Evolutionary conservation across 1,140 invertebrate species (phyloP), one percentile per base, ranked within the genome.

Genomic region (Magallana angulata): DNA sequence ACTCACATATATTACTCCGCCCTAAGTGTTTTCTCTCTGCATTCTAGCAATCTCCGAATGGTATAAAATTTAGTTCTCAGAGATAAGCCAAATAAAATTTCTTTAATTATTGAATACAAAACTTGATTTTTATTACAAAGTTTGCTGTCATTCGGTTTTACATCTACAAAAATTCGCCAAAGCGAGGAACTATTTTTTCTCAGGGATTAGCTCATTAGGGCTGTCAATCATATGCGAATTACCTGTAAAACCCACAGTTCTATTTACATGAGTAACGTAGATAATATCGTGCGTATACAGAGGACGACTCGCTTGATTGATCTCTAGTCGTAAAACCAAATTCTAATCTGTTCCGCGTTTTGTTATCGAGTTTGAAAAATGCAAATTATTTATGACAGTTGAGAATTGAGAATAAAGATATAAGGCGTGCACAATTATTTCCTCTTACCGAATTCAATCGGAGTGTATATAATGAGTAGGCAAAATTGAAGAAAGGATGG

Each of bases 1-100:
- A 91, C 88, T 91, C 91, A 92, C 87, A 87, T 85, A 86, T 85
- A 87, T 87, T 86, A 84, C 82, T 76, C 24, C 85, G 82, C 90
- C 12, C 82, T 36, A 64, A 81, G 57, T 80, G 68, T 71, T 71
- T 30, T 30, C 9, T 36, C 36, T 12, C 12, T 30, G 24, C 68
- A 3, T 36, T 71, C 36, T 30, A 24, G 6, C 18, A 24, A 11
- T 12, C 12, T 30, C 14, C 36, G 24, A 9, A 9, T 18, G 7
- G 6, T 11, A 48, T 30, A 71, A 9, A 30, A 9, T 71, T 71
- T 30, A 24, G 30, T 71, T 71, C 36, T 11, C 36, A 7, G 24
- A 71, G 7, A 30, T 62, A 11, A 12, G 24, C 24, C 11, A 30
- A 7, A 30, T 30, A 8, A 11, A 71, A 9, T 9, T 30, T 30